phyloP scores from a whole-genome alignment of 2,113 vertebrate species.

The Hippocampus abdominalis region DNA sequence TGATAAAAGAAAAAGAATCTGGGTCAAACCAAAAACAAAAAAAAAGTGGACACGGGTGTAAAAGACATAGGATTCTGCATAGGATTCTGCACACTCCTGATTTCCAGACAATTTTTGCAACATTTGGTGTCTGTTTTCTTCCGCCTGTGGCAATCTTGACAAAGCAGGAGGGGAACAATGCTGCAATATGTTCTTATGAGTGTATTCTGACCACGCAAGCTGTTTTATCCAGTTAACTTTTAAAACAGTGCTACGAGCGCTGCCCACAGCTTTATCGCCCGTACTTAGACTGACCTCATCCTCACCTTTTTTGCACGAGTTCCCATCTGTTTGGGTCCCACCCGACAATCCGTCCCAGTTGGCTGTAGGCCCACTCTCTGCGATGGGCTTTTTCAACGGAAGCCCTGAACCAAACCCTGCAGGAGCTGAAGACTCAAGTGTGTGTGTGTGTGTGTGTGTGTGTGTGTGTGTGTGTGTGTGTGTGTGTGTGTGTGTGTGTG shows the following conservation, averaged over 20 bases:
- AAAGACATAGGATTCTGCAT: slow-evolving; percentile 55
- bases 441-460: slow-evolving; percentile 1
- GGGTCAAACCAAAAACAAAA: slow-evolving; percentile 48
- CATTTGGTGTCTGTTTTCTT: slow-evolving; percentile 75
- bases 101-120: slow-evolving; percentile 62
- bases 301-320: slow-evolving; percentile 62
- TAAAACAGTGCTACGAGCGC: slow-evolving; percentile 73
- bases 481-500: slow-evolving; percentile 27
- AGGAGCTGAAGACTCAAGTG: slow-evolving; percentile 39
- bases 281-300: slow-evolving; percentile 63
- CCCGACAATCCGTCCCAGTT: slow-evolving; percentile 65
- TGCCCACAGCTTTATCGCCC: slow-evolving; percentile 72
- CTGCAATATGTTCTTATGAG: slow-evolving; percentile 76
- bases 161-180: slow-evolving; percentile 53
- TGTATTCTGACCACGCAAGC: slow-evolving; percentile 76
- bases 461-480: slow-evolving; percentile 40
- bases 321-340: slow-evolving; percentile 75
- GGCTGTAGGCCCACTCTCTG: slow-evolving; percentile 67
- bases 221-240: slow-evolving; percentile 78
- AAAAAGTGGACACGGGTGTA: slow-evolving; percentile 53
- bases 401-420: slow-evolving; percentile 55
- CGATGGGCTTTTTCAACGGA: slow-evolving; percentile 58
- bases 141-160: slow-evolving; percentile 71
- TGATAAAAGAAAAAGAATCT: slow-evolving; percentile 58
- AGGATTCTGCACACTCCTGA: slow-evolving; percentile 57